Evolutionary conservation across 2,888 invertebrate genomes (phyloP).

Genomic region (Heliothis peltigera): DNA sequence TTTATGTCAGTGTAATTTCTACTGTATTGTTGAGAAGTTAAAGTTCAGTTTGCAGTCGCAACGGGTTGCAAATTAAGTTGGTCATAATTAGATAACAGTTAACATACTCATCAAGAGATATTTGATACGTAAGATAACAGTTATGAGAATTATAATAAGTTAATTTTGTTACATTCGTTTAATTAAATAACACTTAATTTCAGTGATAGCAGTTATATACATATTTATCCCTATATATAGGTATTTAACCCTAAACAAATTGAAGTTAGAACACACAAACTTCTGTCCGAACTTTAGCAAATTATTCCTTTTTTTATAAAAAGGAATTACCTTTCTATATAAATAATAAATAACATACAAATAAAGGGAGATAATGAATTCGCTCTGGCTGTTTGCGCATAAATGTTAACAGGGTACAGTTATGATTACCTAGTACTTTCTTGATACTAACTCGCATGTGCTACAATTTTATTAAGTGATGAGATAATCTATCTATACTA

Average conservation of each 20-base stretch:
- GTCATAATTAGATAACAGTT: constrained; percentile 42
- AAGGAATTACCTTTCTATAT: too few relatives aligned
- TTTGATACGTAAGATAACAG: constrained; percentile 23
- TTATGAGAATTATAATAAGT: constrained; percentile 21
- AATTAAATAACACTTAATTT: constrained; percentile 4
- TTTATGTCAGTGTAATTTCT: not conserved
- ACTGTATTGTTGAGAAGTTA: not conserved
- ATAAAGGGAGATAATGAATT: constrained; percentile 28
- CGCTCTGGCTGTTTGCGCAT: constrained; percentile 44
- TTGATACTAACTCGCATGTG: not conserved
- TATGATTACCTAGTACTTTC: constrained; percentile 8
- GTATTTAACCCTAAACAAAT: not conserved
- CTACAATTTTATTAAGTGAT: not conserved
- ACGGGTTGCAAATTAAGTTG: not conserved
- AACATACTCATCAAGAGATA: constrained; percentile 38
- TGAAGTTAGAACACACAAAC: not conserved
- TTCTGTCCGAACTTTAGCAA: too few relatives aligned
- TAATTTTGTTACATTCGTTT: constrained; percentile 19
- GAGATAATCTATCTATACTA: too few relatives aligned
- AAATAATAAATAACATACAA: constrained; percentile 23
- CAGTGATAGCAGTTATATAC: constrained; percentile 28
- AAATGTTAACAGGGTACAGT: constrained; percentile 15
- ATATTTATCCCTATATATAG: not conserved
- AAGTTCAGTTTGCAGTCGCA: not conserved
- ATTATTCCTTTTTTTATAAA: too few relatives aligned